Percentiles rank a stretch among this genome's conserved stretches.
Conservation (phyloP, 2,113 vertebrate genomes). For the Eulemur rufifrons region DNA sequence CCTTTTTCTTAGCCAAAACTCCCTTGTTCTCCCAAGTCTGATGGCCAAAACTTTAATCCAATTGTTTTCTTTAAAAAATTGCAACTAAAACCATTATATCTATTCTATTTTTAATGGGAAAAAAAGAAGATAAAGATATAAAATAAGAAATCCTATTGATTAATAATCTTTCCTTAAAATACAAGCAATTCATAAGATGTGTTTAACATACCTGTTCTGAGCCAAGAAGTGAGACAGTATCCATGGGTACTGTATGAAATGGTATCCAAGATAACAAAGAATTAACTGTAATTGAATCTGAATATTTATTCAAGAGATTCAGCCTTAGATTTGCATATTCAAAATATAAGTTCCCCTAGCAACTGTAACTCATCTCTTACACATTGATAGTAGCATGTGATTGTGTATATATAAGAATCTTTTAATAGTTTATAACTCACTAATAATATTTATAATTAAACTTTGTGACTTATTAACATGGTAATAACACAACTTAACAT, state of each 20-base stretch:
- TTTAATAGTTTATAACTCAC: neutral
- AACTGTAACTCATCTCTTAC: neutral
- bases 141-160: neutral
- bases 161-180: conserved; percentile 4
- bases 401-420: neutral
- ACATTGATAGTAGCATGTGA: neutral
- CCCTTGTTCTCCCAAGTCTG: neutral
- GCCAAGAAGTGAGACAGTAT: neutral
- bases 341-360: neutral
- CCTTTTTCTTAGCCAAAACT: neutral
- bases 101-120: neutral
- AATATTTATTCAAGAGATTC: neutral
- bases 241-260: neutral
- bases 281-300: neutral
- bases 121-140: neutral
- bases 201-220: neutral
- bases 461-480: neutral
- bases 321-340: neutral
- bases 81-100: neutral
- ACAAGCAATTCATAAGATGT: neutral
- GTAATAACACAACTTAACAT: neutral
- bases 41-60: neutral
- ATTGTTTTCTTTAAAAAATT: neutral
- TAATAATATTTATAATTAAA: conserved; percentile 11
- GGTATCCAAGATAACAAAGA: neutral